Base-by-base conservation (phyloP, 2,797 vertebrate species). In the Simalia tracyae region DNA sequence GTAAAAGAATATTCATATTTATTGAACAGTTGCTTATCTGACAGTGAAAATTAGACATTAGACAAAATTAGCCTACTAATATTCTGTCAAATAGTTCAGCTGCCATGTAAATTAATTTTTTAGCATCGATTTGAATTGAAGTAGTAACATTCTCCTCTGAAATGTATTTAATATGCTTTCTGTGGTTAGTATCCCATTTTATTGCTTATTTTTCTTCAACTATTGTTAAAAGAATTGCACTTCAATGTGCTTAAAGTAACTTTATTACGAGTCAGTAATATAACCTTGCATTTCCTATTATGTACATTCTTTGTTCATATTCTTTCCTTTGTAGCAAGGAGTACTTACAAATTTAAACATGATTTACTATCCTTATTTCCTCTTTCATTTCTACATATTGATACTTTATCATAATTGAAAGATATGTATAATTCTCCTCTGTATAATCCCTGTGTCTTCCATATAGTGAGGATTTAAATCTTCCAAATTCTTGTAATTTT, bases 381-480 rank as follows among this genome's bases (percentile, higher is more conserved):
- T 36, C 56, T 42, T 81, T 57, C 54, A 76, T 24, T 89, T 76
- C 56, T 54, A 59, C 5, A 76, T 89, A 72, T 28, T 59, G 72
- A 89, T 57, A 89, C 56, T 76, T 89, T 72, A 89, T 60, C 66
- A 76, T 57, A 72, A 76, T 81, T 24, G 42, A 81, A 81, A 46
- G 42, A 9, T 46, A 24, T 24, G 22, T 81, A 8, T 46, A 81
- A 81, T 46, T 19, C 46, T 81, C 17, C 36, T 76, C 22, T 36
- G 46, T 81, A 46, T 46, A 46, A 46, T 46, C 42, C 19, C 19
- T 81, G 22, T 81, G 42, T 46, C 36, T 81, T 81, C 9, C 24
- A 9, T 81, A 46, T 46, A 81, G 22, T 46, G 19, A 81, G 36
- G 72, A 46, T 46, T 81, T 81, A 46, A 81, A 81, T 81, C 46